Evolutionary conservation across 2,888 invertebrate species (phyloP), one percentile per base, ranked within the genome.

Genomic region (Dasypolia templi): DNA sequence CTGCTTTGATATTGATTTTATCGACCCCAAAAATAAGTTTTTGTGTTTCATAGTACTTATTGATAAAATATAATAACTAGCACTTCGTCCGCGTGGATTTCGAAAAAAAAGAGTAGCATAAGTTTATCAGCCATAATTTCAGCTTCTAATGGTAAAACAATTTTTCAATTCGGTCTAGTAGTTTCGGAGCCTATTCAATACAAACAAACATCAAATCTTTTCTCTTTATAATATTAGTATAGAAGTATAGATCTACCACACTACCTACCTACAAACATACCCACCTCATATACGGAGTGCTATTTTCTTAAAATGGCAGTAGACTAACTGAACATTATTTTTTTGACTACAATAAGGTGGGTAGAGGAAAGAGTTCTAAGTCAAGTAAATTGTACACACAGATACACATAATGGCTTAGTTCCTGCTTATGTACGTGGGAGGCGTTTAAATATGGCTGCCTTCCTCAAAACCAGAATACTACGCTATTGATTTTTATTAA

Each of bases 351-450:
- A 2, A 7, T 1, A 17, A 49, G 29, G 76, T 76, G 42, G 56
- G 56, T 17, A 56, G 32, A 26, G 17, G 22, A 32, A 49, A 32
- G 2, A 56, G 46, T 46, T n/a, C 46, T 39, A 46, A 22, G 19
- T 17, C 2, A 49, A 46, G 65, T 65, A 49, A 76, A 56, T 42
- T 42, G 35, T 55, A 55, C 44, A n/a, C 53, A 61, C 26, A 22
- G 29, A 12, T 26, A 46, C n/a, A 55, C 39, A 42, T 49, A 74
- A 59, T 59, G 51, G 49, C 32, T 22, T 35, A 56, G 55, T 75
- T 75, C 76, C 64, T 49, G 55, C 55, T 55, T 19, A 17, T 26
- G 29, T 32, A 26, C 39, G 74, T 56, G 55, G 76, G 46, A 49
- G 17, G 32, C 17, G 22, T 56, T 55, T 75, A 14, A 39, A 55